A percentile compares a stretch with the other conserved stretches of the same genome.
Evolutionary conservation across 2,113 vertebrate species (phyloP).

Genomic region (Synodontis membranacea): DNA sequence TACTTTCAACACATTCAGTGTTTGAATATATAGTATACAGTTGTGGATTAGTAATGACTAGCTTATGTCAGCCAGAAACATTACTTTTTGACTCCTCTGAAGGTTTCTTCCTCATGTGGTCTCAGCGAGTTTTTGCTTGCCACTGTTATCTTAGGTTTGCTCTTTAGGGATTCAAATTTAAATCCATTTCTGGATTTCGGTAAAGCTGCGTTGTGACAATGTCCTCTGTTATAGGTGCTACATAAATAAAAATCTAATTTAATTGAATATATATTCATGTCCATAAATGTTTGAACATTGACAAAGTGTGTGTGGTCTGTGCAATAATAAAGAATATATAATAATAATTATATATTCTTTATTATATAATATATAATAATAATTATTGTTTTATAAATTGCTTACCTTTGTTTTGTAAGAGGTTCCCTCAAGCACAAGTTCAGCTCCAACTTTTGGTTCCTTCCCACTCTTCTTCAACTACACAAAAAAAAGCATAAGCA

Average conservation of each 20-base stretch:
- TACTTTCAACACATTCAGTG: neutral
- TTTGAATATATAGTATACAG: neutral
- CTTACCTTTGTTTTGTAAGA: conserved; percentile 80
- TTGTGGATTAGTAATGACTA: neutral
- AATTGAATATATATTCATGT: neutral
- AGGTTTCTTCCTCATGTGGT: too few relatives aligned
- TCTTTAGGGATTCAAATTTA: neutral
- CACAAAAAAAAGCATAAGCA: conserved; percentile 10
- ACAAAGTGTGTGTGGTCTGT: neutral
- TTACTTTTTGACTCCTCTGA: too few relatives aligned
- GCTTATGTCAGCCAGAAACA: neutral
- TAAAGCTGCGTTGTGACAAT: neutral
- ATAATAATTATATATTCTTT: neutral
- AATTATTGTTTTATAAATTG: neutral
- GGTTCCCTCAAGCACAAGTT: conserved; percentile 72
- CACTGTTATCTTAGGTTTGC: too few relatives aligned
- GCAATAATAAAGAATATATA: neutral
- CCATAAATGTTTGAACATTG: too few relatives aligned
- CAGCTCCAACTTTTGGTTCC: conserved; percentile 78
- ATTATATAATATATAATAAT: neutral
- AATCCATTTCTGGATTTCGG: neutral
- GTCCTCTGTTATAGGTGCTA: too few relatives aligned
- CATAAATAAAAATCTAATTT: neutral
- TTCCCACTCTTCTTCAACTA: conserved; percentile 86
- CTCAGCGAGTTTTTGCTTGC: too few relatives aligned